Conservation (phyloP, 1,140 invertebrate genomes). For the Babylonia areolata region DNA sequence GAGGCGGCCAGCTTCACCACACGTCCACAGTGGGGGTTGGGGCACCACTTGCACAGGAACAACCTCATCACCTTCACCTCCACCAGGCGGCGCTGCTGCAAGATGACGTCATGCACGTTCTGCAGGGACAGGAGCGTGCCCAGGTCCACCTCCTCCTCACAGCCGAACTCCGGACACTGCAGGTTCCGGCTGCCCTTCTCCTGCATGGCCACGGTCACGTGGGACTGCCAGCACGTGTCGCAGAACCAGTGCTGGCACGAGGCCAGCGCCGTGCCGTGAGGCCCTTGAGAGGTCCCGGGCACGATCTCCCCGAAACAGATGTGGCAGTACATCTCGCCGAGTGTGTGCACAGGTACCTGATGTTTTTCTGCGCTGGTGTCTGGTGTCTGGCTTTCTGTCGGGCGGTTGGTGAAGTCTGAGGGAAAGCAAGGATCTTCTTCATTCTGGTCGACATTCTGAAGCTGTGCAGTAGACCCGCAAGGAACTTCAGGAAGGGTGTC, state of each 20-base stretch:
- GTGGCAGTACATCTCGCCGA: slow-evolving; percentile 9
- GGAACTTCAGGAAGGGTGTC: neutral
- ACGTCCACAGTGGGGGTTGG: slow-evolving; percentile 57
- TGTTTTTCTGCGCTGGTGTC: neutral
- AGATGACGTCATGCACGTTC: slow-evolving; percentile 46
- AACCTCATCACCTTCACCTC: slow-evolving; percentile 44
- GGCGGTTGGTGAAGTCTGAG: neutral
- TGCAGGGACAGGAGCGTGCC: slow-evolving; percentile 54
- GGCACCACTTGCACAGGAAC: slow-evolving; percentile 55
- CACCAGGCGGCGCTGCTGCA: slow-evolving; percentile 34
- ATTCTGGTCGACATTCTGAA: neutral
- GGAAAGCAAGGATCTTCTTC: neutral
- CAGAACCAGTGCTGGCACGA: slow-evolving; percentile 63
- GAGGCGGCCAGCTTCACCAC: slow-evolving; percentile 40
- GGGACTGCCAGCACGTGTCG: slow-evolving; percentile 58
- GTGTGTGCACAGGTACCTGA: neutral
- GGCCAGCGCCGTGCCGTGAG: slow-evolving; percentile 46
- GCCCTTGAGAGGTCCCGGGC: neutral
- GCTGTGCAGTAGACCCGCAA: neutral
- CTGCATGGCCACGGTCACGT: slow-evolving; percentile 40
- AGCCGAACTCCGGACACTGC: slow-evolving; percentile 57
- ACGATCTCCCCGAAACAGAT: slow-evolving; percentile 56
- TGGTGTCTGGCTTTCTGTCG: neutral
- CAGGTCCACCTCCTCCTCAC: slow-evolving; percentile 43
- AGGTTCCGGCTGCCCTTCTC: slow-evolving; percentile 13